phyloP scores from a whole-genome alignment of 2,888 invertebrate genomes.

The Meganola albula region DNA sequence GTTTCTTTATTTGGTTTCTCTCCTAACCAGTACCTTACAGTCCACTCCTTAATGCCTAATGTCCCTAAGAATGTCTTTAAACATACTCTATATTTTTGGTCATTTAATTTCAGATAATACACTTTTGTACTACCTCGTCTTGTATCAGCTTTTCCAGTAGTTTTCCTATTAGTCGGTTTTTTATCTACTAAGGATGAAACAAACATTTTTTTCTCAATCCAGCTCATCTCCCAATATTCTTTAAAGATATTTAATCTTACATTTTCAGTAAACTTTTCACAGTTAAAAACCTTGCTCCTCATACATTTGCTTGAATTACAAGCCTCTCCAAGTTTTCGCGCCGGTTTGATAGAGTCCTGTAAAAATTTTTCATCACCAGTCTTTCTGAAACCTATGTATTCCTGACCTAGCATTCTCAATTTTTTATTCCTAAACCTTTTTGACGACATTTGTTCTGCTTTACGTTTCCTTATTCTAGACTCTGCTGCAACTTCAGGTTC shows the following conservation, averaged over 20 bases:
- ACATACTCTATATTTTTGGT: conserved; percentile 8
- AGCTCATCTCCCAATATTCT: conserved; percentile 5
- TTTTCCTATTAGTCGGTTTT: not conserved
- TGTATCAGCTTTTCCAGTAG: not conserved
- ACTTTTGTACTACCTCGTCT: not conserved
- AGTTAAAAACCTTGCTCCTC: conserved; percentile 7
- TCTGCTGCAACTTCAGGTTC: conserved; percentile 12
- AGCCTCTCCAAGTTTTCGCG: conserved; percentile 8
- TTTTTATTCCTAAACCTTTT: conserved; percentile 8
- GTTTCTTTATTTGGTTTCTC: conserved; percentile 5
- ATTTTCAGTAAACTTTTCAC: conserved; percentile 1
- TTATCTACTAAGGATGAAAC: conserved; percentile 5
- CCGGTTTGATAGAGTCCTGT: conserved; percentile 7
- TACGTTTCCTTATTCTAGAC: conserved; percentile 15
- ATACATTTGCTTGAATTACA: conserved; percentile 10
- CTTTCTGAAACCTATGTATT: conserved; percentile 11
- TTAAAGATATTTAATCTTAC: conserved; percentile 3
- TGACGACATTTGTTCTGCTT: conserved; percentile 11
- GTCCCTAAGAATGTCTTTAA: conserved; percentile 21
- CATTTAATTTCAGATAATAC: not conserved
- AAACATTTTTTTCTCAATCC: conserved; percentile 8
- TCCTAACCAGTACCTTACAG: conserved; percentile 12
- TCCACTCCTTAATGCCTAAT: conserved; percentile 19
- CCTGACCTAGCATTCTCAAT: conserved; percentile 11
- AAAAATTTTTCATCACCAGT: conserved; percentile 6